Conservation (phyloP, 2,888 invertebrate genomes). For the Neoaliturus tenellus region DNA sequence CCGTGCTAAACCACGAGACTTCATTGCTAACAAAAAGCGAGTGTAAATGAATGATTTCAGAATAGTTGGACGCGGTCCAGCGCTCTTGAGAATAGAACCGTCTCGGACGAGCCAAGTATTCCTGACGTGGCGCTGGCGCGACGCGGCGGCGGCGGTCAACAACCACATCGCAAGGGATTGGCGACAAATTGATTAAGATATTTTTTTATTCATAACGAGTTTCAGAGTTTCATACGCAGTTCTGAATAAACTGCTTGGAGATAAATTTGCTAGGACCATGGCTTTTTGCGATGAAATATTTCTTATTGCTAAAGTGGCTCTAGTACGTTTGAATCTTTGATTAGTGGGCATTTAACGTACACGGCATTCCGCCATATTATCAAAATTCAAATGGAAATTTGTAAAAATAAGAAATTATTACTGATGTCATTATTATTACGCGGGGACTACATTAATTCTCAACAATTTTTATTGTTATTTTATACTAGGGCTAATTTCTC, state of each 20-base stretch:
- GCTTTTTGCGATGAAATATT: too few species aligned
- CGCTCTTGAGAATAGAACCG: slow-evolving; percentile 38
- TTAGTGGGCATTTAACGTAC: too few species aligned
- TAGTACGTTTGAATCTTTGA: too few species aligned
- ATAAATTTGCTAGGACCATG: neutral
- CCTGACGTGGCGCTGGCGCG: slow-evolving; percentile 13
- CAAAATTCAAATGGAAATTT: too few species aligned
- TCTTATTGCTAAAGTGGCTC: too few species aligned
- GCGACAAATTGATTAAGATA: neutral
- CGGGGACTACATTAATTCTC: too few species aligned
- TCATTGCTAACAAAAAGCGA: slow-evolving; percentile 24
- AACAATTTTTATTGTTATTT: too few species aligned
- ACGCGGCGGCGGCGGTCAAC: slow-evolving; percentile 28
- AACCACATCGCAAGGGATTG: neutral
- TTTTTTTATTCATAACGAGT: neutral
- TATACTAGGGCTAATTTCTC: too few species aligned
- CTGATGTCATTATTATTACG: too few species aligned
- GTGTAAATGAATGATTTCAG: slow-evolving; percentile 43
- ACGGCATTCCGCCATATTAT: too few species aligned
- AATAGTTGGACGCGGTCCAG: slow-evolving; percentile 32
- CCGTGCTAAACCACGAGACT: neutral
- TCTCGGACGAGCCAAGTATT: neutral
- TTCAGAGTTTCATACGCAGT: neutral
- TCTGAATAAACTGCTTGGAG: neutral
- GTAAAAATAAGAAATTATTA: too few species aligned